Evolutionary conservation across 2,888 invertebrate genomes (phyloP).

Genomic region (Drosophila diplacantha): DNA sequence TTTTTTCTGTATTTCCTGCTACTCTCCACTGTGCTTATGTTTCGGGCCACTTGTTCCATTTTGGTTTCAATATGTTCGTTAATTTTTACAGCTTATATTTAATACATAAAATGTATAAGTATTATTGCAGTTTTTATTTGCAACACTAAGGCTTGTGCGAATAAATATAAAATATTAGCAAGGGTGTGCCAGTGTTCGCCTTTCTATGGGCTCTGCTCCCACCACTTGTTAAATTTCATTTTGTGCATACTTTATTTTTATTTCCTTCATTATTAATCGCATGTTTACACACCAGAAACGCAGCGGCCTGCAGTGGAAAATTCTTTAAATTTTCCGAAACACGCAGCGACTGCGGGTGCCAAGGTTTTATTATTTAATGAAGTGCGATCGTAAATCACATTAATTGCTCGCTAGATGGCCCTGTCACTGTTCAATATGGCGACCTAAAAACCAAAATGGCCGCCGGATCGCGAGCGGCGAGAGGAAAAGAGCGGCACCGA

Average conservation of each 20-base stretch:
- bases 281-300: slow-evolving; percentile 62
- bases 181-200: background rate
- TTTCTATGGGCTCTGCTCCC: no score
- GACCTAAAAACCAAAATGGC: slow-evolving; percentile 37
- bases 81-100: no score
- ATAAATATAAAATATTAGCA: background rate
- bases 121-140: background rate
- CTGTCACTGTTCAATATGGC: slow-evolving; percentile 57
- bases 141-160: background rate
- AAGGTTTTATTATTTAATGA: slow-evolving; percentile 45
- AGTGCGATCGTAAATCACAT: slow-evolving; percentile 69
- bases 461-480: background rate
- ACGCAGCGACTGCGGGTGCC: slow-evolving; percentile 32
- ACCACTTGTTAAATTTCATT: slow-evolving; percentile 52
- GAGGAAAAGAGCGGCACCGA: background rate
- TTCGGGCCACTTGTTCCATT: no score
- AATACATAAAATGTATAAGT: background rate
- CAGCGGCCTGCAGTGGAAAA: slow-evolving; percentile 41
- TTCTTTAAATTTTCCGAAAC: slow-evolving; percentile 59
- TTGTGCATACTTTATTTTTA: slow-evolving; percentile 65
- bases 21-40: slow-evolving; percentile 11
- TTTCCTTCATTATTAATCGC: slow-evolving; percentile 70
- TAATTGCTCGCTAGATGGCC: slow-evolving; percentile 65
- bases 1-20: slow-evolving; percentile 30
- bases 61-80: no score